Evolutionary conservation across 2,797 vertebrate species (phyloP).

Genomic region (Mergus octosetaceus): DNA sequence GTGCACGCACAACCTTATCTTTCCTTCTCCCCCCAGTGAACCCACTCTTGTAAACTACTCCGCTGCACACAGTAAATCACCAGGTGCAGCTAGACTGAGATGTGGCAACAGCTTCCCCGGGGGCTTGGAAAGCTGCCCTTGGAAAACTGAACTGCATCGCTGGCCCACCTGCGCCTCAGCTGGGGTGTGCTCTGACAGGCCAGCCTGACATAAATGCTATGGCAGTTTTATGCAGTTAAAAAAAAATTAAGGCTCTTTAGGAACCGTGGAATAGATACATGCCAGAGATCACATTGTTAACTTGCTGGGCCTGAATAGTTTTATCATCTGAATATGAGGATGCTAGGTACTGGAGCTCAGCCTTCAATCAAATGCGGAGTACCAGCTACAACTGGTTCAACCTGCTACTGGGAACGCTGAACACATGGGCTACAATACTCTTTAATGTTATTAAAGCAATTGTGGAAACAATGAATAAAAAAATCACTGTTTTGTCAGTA

Average conservation of each 20-base stretch:
- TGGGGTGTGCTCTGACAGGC: background rate
- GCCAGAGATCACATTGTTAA: background rate
- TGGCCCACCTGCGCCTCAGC: background rate
- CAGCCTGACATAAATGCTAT: background rate
- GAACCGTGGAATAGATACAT: background rate
- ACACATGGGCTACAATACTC: background rate
- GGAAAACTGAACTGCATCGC: background rate
- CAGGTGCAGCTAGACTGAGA: background rate
- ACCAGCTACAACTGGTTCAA: background rate
- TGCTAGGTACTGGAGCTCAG: background rate
- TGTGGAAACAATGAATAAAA: background rate
- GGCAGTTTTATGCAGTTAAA: background rate
- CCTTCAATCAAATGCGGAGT: background rate
- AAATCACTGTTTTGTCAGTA: background rate
- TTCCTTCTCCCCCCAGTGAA: background rate
- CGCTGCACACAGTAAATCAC: background rate
- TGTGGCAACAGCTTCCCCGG: rapidly evolving
- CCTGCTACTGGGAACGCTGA: background rate
- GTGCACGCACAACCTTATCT: background rate
- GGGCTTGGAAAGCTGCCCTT: background rate
- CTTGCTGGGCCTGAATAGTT: background rate
- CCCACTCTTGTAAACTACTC: background rate
- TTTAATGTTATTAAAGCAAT: background rate
- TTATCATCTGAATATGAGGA: background rate
- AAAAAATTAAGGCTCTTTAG: background rate